These are phyloP conservation scores for Ricordea florida DNA, from an alignment of 92 coral and sea anemone species.

Conservation along the genomic window DNA sequence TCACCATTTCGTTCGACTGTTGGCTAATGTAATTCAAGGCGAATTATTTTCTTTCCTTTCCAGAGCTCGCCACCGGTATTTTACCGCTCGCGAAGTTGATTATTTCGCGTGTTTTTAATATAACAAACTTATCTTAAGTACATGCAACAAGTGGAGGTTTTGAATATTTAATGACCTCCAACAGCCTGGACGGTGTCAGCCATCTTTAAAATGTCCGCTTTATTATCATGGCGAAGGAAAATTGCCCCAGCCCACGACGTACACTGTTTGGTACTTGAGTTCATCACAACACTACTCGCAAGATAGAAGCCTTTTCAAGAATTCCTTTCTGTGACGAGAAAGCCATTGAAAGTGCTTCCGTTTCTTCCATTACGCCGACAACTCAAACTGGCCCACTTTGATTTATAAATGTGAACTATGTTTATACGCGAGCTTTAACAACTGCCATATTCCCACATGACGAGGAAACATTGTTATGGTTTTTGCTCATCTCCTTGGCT, in stretches of 20 bases:
- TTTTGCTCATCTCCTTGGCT: slow-evolving; percentile 77
- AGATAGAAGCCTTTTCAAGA: background rate
- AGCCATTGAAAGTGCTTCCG: background rate
- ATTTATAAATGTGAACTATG: background rate
- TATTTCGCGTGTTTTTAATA: background rate
- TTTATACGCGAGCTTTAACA: background rate
- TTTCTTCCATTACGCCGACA: background rate
- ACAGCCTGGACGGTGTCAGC: slow-evolving; percentile 48
- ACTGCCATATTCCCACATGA: slow-evolving; percentile 41
- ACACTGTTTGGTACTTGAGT: background rate
- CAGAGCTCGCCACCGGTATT: too few species aligned
- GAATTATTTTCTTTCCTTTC: too few species aligned
- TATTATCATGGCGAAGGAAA: slow-evolving; percentile 5
- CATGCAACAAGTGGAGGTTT: slow-evolving; percentile 49
- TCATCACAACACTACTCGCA: background rate
- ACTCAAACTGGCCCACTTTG: background rate
- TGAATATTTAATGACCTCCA: slow-evolving; percentile 46
- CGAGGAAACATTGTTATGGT: slow-evolving; percentile 57
- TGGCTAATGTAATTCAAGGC: too few species aligned
- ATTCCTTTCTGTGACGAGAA: background rate
- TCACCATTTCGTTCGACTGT: too few species aligned
- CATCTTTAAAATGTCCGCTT: slow-evolving; percentile 1
- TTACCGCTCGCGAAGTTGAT: too few species aligned
- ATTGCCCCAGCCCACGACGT: background rate
- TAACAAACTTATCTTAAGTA: slow-evolving; percentile 39